Base-by-base conservation (phyloP, 2,113 vertebrate genomes). In the Dryoscopus gambensis region DNA sequence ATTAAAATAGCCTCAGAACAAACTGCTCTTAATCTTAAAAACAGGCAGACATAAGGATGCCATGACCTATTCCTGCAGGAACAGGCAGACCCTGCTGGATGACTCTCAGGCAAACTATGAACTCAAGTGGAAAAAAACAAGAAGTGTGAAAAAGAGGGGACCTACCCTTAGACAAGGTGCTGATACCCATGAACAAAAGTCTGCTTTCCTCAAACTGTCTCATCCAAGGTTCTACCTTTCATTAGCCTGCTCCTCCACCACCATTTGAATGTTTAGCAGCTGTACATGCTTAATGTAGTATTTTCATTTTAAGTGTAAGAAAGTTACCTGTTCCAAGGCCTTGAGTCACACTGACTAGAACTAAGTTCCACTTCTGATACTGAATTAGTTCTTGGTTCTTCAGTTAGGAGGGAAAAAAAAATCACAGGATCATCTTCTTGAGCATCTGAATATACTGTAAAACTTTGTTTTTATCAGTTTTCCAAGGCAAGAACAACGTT, bases 11-110 rank as follows among this genome's bases (percentile, higher is more conserved):
- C 74, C 74, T 87, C 50, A 70, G 84, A 80, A 95, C 9, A 4
- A 70, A 63, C 73, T 50, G 42, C 64, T 76, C 81, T 91, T 87
- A 31, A 59, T 84, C 91, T 93, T 87, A 63, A 65, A 62, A 90
- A 89, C 50, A 56, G 74, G 79, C 39, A 83, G 69, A 59, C 24
- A 78, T 6, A 23, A 84, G 77, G 84, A 84, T 74, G 74, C 64
- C 1, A 0, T 70, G 60, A 81, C 87, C 84, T 50, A 7, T 39
- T 78, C 56, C 50, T 0, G 0, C 13, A 53, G 84, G 52, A 81
- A 79, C 68, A 73, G 53, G 81, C 84, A 93, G 59, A 56, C 53
- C 63, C 44, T 64, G 63, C 63, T 64, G 73, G 40, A 28, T 9
- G 22, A 17, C n/a, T 84, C 64, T 49, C 55, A 18, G 59, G 77